These are phyloP conservation scores for Drosophila rufa DNA, from an alignment of 1,140 invertebrate genomes.

Conservation along the genomic window DNA sequence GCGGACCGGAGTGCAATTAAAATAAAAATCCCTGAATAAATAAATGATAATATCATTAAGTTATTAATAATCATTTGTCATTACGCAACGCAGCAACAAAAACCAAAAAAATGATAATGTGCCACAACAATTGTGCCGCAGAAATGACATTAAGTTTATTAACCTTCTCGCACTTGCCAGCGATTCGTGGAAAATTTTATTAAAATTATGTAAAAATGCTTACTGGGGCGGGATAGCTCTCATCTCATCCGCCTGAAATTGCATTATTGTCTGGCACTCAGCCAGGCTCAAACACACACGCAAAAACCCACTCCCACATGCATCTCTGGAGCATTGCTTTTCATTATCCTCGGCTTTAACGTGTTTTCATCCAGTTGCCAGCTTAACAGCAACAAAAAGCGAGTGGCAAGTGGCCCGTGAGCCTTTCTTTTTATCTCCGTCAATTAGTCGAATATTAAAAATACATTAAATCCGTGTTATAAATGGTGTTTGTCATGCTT, in stretches of 20 bases:
- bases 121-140: slow-evolving; percentile 52
- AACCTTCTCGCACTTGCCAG: slow-evolving; percentile 69
- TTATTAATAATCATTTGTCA: slow-evolving; percentile 82
- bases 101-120: slow-evolving; percentile 20
- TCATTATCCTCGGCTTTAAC: slow-evolving; percentile 70
- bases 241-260: slow-evolving; percentile 34
- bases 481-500: slow-evolving; percentile 50
- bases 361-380: slow-evolving; percentile 64
- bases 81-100: slow-evolving; percentile 11
- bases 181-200: slow-evolving; percentile 57
- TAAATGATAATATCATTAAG: slow-evolving; percentile 80
- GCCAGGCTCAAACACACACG: slow-evolving; percentile 13
- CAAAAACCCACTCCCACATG: not conserved
- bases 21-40: slow-evolving; percentile 60
- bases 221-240: not conserved
- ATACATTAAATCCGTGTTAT: slow-evolving; percentile 72
- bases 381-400: slow-evolving; percentile 45
- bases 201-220: slow-evolving; percentile 51
- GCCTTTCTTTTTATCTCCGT: slow-evolving; percentile 64
- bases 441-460: slow-evolving; percentile 83
- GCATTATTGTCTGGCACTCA: slow-evolving; percentile 34
- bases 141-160: slow-evolving; percentile 75
- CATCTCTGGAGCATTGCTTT: slow-evolving; percentile 50
- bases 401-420: slow-evolving; percentile 27
- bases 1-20: slow-evolving; percentile 32